These are phyloP conservation scores for Aselliscus stoliczkanus DNA, from an alignment of 2,797 vertebrate genomes.

Conservation along the genomic window DNA sequence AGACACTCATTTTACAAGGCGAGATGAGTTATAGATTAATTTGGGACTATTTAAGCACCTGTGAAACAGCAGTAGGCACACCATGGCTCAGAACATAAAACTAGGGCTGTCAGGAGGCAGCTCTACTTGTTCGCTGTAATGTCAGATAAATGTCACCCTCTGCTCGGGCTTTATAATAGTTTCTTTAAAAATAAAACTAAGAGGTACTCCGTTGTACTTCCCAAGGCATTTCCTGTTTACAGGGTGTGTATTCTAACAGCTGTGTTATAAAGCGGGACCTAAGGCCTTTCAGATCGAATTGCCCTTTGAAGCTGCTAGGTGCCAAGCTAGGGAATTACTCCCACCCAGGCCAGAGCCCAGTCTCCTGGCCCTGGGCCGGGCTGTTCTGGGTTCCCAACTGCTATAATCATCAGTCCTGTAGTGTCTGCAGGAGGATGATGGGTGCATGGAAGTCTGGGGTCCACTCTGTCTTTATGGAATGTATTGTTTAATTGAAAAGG, in stretches of 20 bases:
- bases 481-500: background rate
- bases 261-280: slow-evolving; percentile 17
- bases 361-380: background rate
- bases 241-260: slow-evolving; percentile 41
- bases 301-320: slow-evolving; percentile 48
- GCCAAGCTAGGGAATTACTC: slow-evolving; percentile 52
- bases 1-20: slow-evolving; percentile 27
- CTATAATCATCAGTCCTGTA: background rate
- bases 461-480: background rate
- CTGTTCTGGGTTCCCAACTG: background rate
- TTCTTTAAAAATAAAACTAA: slow-evolving; percentile 64
- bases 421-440: background rate
- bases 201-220: slow-evolving; percentile 53
- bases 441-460: background rate
- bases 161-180: background rate
- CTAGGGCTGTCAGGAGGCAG: background rate
- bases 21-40: slow-evolving; percentile 52
- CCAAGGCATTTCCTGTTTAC: slow-evolving; percentile 71
- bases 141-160: slow-evolving; percentile 54
- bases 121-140: background rate
- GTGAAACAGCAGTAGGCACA: background rate
- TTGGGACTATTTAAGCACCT: slow-evolving; percentile 2
- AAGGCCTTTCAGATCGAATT: background rate
- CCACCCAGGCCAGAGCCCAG: background rate
- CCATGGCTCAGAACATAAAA: slow-evolving; percentile 40